A percentile compares a stretch with the other conserved stretches of the same genome.
Evolutionary conservation across 2,113 vertebrate species (phyloP).

Genomic region (Nycticryphes semicollaris): DNA sequence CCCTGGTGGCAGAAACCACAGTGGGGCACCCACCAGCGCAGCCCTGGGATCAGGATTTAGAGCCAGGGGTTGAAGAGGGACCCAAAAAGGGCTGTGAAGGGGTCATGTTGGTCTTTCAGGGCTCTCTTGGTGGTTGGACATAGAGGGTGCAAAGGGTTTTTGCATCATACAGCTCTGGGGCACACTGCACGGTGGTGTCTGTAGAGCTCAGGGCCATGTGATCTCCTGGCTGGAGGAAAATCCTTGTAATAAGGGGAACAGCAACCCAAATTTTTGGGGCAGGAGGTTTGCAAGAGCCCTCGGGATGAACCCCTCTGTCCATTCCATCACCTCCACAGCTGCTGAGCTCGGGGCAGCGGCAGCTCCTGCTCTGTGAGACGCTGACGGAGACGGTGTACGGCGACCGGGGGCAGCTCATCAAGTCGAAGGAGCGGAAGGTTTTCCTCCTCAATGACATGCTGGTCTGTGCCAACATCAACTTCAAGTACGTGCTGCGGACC

Average conservation of each 20-base stretch:
- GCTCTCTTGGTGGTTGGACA: not conserved
- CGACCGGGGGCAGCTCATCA: constrained; percentile 90
- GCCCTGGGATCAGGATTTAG: not conserved
- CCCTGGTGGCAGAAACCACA: not conserved
- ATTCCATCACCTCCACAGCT: constrained; percentile 67
- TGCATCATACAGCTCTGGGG: not conserved
- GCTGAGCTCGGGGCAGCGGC: constrained; percentile 87
- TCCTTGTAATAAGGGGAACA: not conserved
- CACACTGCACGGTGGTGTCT: rapidly evolving
- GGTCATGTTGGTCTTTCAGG: rapidly evolving
- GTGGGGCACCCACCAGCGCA: rapidly evolving
- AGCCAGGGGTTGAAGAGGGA: not conserved
- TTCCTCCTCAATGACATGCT: constrained; percentile 92
- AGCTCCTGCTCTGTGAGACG: constrained; percentile 87
- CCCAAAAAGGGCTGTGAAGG: not conserved
- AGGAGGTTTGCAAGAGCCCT: not conserved
- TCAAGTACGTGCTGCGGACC: constrained; percentile 80
- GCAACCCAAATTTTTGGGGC: not conserved
- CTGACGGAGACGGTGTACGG: constrained; percentile 88
- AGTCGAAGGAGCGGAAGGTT: constrained; percentile 93
- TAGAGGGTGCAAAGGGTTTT: not conserved
- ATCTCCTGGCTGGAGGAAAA: not conserved
- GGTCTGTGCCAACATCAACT: constrained; percentile 94
- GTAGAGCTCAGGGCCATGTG: rapidly evolving
- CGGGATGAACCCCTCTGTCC: not conserved